Evolutionary conservation across 2,888 invertebrate genomes (phyloP).

Genomic region (Salticus scenicus): DNA sequence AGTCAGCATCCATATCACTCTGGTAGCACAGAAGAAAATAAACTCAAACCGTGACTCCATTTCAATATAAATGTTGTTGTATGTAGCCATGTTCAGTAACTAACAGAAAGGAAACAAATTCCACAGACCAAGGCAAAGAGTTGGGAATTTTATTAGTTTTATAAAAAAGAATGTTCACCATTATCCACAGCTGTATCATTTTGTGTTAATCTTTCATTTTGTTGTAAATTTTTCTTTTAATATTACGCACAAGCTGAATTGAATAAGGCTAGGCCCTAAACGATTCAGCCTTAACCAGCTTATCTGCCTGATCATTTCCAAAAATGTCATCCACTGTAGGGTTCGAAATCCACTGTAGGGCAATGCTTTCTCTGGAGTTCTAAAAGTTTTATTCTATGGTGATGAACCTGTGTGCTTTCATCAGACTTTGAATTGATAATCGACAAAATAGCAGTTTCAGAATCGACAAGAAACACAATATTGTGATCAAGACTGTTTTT

Average conservation of each 20-base stretch:
- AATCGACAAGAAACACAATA: no score
- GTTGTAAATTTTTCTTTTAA: background rate
- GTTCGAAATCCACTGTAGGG: background rate
- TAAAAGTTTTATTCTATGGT: background rate
- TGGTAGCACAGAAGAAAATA: background rate
- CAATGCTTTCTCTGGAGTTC: background rate
- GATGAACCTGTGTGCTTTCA: background rate
- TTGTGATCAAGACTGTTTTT: no score
- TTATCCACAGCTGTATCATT: constrained; percentile 1
- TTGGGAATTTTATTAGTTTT: background rate
- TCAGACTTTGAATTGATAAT: no score
- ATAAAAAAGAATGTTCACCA: background rate
- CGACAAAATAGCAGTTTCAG: no score
- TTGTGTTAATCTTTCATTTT: background rate
- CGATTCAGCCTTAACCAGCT: background rate
- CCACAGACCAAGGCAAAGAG: background rate
- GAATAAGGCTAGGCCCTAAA: background rate
- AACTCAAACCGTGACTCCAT: background rate
- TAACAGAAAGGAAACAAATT: background rate
- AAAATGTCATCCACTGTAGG: background rate
- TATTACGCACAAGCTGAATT: background rate
- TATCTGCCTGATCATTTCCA: background rate
- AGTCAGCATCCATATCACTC: background rate
- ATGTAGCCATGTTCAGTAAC: background rate
- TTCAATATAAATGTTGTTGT: background rate